These are phyloP conservation scores for Aphrocallistes beatrix DNA, from an alignment of 37 sponge, comb jelly and placozoan genomes.

Conservation along the genomic window DNA sequence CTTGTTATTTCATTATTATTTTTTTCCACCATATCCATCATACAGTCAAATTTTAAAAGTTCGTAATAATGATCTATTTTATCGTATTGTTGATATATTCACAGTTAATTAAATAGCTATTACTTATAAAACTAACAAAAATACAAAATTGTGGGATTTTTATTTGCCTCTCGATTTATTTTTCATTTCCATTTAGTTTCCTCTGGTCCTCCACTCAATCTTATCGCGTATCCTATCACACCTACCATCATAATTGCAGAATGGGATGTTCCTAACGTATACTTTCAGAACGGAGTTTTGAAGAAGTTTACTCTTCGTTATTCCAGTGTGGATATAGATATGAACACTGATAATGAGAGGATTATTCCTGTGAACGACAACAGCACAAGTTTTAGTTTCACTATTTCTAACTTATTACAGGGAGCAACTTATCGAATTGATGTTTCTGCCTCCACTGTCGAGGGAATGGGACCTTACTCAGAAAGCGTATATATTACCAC, in stretches of 20 bases:
- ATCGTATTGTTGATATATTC: too few species aligned
- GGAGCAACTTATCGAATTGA: neutral
- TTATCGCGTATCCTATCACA: neutral
- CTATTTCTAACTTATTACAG: neutral
- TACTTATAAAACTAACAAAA: too few species aligned
- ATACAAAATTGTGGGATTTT: too few species aligned
- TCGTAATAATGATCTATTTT: too few species aligned
- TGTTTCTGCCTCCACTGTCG: neutral
- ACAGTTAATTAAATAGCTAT: too few species aligned
- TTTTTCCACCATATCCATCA: neutral
- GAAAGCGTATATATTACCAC: neutral
- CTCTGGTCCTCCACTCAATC: neutral
- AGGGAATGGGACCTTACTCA: neutral
- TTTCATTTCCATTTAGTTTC: neutral
- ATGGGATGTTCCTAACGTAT: conserved; percentile 4
- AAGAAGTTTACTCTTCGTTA: neutral
- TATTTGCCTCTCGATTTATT: too few species aligned
- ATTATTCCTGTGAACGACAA: neutral
- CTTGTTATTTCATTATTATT: neutral
- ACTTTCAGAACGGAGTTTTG: neutral
- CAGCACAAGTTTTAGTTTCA: neutral
- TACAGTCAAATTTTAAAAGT: neutral
- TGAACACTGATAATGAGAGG: neutral
- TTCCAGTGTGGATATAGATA: neutral
- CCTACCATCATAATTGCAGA: neutral